Percentiles rank a stretch among this genome's conserved stretches.
Conservation (phyloP, 2,113 vertebrate species). For the Carassius carassius region DNA sequence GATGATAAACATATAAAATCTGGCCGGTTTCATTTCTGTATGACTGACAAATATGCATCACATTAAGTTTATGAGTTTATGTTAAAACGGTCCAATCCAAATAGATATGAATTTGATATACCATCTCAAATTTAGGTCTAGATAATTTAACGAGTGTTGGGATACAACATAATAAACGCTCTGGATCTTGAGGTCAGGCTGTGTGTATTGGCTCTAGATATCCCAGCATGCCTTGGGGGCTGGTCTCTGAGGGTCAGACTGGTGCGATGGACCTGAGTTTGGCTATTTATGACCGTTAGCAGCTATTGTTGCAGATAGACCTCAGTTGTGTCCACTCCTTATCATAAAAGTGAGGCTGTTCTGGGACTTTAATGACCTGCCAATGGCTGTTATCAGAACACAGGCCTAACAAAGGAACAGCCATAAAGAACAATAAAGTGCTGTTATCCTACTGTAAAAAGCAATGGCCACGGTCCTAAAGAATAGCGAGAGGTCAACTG, state of each 20-base stretch:
- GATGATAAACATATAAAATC: not conserved
- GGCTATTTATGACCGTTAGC: constrained; percentile 62
- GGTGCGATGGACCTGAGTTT: constrained; percentile 36
- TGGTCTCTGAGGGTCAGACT: constrained; percentile 62
- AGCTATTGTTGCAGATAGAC: constrained; percentile 65
- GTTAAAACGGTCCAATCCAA: no score
- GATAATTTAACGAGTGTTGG: no score
- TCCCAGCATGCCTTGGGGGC: constrained; percentile 49
- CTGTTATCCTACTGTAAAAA: constrained; percentile 77
- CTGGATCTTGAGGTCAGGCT: not conserved
- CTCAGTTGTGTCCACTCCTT: constrained; percentile 69
- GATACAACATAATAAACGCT: no score
- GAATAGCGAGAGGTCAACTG: constrained; percentile 74
- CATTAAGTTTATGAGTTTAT: no score
- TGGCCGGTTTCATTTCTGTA: no score
- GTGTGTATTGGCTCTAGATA: not conserved
- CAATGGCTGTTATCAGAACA: constrained; percentile 75
- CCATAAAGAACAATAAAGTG: constrained; percentile 77
- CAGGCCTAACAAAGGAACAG: constrained; percentile 73
- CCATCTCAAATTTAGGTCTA: no score
- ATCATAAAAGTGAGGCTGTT: constrained; percentile 74
- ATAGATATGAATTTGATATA: no score
- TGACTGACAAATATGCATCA: no score
- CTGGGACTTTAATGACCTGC: constrained; percentile 75
- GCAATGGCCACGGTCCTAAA: constrained; percentile 67